Conservation (phyloP, 2,888 invertebrate genomes). For the Litoditis marina region DNA sequence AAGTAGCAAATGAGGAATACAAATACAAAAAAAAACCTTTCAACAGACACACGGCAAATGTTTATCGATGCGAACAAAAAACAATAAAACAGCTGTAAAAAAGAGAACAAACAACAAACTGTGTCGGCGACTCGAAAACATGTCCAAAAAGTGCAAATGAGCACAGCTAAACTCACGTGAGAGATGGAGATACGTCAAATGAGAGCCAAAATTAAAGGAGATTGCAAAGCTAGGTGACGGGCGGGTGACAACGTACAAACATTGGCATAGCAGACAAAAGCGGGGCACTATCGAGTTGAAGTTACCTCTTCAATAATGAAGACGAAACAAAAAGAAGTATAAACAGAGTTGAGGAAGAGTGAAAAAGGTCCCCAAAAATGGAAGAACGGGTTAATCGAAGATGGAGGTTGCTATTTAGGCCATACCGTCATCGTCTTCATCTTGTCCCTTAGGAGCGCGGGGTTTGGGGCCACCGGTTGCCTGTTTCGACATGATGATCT, state of each 20-base stretch:
- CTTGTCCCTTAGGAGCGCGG: slow-evolving; percentile 54
- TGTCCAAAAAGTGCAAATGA: too few relatives aligned
- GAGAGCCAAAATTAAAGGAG: too few relatives aligned
- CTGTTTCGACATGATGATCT: slow-evolving; percentile 68
- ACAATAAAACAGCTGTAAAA: slow-evolving; percentile 7
- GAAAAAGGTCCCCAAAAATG: neutral
- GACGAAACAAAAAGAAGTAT: neutral
- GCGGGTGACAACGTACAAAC: neutral
- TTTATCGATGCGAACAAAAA: slow-evolving; percentile 4
- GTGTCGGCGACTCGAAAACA: too few relatives aligned
- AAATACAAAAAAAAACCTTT: neutral
- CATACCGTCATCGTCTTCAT: slow-evolving; percentile 64
- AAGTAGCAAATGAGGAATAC: neutral
- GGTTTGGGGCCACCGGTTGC: slow-evolving; percentile 66
- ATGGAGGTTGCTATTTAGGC: too few relatives aligned
- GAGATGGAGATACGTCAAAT: too few relatives aligned
- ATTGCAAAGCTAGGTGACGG: too few relatives aligned
- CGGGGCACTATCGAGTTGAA: too few relatives aligned
- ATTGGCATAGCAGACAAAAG: neutral
- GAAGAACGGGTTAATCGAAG: too few relatives aligned
- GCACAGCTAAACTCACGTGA: too few relatives aligned
- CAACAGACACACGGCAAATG: neutral
- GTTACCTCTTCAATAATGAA: too few relatives aligned
- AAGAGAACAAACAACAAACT: too few relatives aligned
- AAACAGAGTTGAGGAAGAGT: neutral